Conservation (phyloP, 2,113 vertebrate species). For the Gymnobelideus leadbeateri region DNA sequence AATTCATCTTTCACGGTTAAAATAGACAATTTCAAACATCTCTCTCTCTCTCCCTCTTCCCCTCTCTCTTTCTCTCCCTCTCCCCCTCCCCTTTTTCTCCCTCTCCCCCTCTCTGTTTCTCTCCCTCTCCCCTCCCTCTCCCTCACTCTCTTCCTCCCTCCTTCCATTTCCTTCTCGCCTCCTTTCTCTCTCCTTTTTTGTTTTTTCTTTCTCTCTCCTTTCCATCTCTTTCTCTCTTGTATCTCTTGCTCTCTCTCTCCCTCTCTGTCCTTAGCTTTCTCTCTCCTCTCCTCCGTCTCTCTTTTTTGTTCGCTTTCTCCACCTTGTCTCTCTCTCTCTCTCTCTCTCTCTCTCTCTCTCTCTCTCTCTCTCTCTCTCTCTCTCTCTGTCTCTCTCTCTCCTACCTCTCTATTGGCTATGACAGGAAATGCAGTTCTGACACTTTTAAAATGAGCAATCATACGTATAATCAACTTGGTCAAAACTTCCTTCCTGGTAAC, state of each 20-base stretch:
- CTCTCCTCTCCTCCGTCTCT: background rate
- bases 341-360: background rate
- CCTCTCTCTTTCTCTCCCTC: background rate
- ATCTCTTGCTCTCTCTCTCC: no score
- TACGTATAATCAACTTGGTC: constrained; percentile 87
- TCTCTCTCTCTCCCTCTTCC: no score
- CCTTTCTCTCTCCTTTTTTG: no score
- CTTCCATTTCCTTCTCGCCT: background rate
- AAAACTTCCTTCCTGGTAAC: constrained; percentile 91
- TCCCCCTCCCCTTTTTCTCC: no score
- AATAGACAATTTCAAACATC: background rate
- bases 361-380: background rate
- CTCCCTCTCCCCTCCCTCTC: background rate
- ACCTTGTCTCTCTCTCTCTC: no score
- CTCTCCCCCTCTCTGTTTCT: no score
- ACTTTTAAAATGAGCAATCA: constrained; percentile 86
- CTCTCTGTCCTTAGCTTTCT: no score
- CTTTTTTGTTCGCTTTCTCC: background rate
- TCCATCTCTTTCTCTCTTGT: background rate
- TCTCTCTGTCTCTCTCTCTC: background rate
- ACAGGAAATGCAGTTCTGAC: constrained; percentile 87
- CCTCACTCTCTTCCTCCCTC: background rate
- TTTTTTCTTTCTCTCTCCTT: no score
- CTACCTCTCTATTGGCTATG: constrained; percentile 60
- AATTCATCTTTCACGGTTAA: constrained; percentile 23